Evolutionary conservation across 2,888 invertebrate genomes (phyloP), one percentile per base, ranked within the genome.

Genomic region (Gryllus longicercus): DNA sequence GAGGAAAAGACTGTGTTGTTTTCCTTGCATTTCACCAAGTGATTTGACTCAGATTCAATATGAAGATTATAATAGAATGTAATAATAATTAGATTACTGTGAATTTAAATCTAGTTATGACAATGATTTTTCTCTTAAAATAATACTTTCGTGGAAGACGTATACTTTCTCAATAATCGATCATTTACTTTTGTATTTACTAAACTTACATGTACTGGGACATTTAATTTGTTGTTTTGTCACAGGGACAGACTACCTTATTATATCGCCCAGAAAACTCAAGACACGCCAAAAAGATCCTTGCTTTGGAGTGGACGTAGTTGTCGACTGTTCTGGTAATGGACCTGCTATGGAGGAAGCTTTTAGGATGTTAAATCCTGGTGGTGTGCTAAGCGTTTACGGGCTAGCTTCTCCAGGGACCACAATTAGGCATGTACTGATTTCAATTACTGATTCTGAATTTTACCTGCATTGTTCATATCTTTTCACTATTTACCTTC

Each of bases 251-350:
- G 92, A 91, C n/a, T 93, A 87, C 85, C 86, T 90, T 16, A 86
- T 90, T 0, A 84, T 90, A 0, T 88, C 88, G 4, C 93, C 93
- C 0, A 88, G 89, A 4, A 87, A 90, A 3, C 84, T 93, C 81
- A 89, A 88, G 8, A 86, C 87, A 1, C 51, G 80, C 21, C 82
- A 85, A 23, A 63, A 74, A 12, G 85, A 87, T 81, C 88, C 90
- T 21, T 86, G 88, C 1, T 86, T 85, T 76, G 83, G 87, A 0
- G 93, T 91, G 83, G 92, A 93, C 83, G 87, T 93, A 75, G 90
- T 92, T 14, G 88, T 94, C n/a, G 93, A 94, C 83, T 93, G 93
- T 84, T 93, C 93, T 85, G 93, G 93, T 85, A 92, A 90, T 14
- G 92, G 91, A 1, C 91, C 91, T 81, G 93, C 93, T 0, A 91